phyloP scores from a whole-genome alignment of 2,888 invertebrate genomes.

The Trissolcus brochymenae region DNA sequence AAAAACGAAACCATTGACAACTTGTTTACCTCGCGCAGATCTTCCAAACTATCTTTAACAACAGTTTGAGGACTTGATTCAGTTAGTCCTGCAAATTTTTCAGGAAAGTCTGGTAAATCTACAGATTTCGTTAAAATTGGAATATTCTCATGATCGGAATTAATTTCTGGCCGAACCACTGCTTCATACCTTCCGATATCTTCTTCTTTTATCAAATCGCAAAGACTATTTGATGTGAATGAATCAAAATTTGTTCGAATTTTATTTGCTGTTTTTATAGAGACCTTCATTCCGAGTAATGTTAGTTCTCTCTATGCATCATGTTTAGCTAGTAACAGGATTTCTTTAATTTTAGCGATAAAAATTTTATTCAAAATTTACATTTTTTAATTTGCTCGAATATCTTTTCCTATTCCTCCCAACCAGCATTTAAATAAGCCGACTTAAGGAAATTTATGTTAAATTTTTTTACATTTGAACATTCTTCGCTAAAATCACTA shows the following conservation, averaged over 20 bases:
- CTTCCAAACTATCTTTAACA: background rate
- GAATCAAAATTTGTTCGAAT: conserved; percentile 5
- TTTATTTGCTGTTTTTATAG: conserved; percentile 4
- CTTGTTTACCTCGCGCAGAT: conserved; percentile 6
- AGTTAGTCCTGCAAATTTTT: conserved; percentile 7
- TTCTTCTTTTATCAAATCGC: conserved; percentile 7
- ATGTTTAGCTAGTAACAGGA: conserved; percentile 14
- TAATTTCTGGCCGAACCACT: conserved; percentile 5
- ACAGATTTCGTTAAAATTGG: background rate
- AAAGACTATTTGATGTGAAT: background rate
- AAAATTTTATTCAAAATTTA: background rate
- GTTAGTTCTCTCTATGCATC: conserved; percentile 11
- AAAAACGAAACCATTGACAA: conserved; percentile 6
- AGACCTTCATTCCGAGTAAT: conserved; percentile 9
- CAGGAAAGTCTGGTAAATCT: background rate
- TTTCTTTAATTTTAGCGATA: background rate
- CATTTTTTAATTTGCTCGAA: conserved; percentile 3
- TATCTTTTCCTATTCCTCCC: conserved; percentile 3
- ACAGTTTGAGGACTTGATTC: conserved; percentile 5
- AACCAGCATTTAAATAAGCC: conserved; percentile 2
- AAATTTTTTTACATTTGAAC: background rate
- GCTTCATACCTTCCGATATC: conserved; percentile 7
- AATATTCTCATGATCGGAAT: conserved; percentile 14
- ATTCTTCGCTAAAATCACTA: background rate
- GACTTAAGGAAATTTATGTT: background rate